Evolutionary conservation across 2,113 vertebrate genomes (phyloP), one percentile per base, ranked within the genome.

Genomic region (Saimiri boliviensis): DNA sequence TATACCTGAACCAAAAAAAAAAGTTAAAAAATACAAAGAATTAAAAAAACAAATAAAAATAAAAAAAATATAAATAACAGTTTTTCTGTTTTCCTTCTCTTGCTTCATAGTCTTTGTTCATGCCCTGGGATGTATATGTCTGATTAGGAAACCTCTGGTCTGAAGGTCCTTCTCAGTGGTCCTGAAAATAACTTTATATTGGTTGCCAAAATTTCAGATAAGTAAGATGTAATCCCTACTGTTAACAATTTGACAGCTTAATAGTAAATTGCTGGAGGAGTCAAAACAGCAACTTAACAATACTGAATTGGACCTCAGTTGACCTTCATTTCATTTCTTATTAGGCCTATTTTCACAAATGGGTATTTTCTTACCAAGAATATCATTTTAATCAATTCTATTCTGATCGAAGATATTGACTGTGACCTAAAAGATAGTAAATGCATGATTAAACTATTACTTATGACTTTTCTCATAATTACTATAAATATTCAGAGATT

Each of bases 341-440:
- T 70, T 89, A 49, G 45, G 30, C 2, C 49, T 95, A 14, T 76
- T 90, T 89, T 76, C 81, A 58, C 92, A 86, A 60, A 76, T 80
- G 16, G 40, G 27, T 25, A 80, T 86, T 89, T 94, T 35, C 23
- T 91, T 91, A 70, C 12, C 35, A 91, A 76, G 16, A 10, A 49
- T 91, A 88, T 82, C 76, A 91, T 54, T 25, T 82, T 84, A 92
- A 81, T 35, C 82, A 86, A 80, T 80, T 93, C 42, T 73, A 4
- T 93, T 91, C 25, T 91, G 21, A 17, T 16, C 27, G 54, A 84
- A 37, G 16, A 40, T 76, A 77, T n/a, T 95, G 68, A 93, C 76
- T 93, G 76, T 76, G n/a, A 91, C 30, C 66, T 63, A 3, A 70
- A 11, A 21, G 17, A 76, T 40, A 91, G 70, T 93, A 88, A 93